Percentiles rank a stretch among this genome's conserved stretches.
These are phyloP conservation scores for Malurus alboscapulatus DNA, from an alignment of 2,113 vertebrate genomes.

Conservation along the genomic window DNA sequence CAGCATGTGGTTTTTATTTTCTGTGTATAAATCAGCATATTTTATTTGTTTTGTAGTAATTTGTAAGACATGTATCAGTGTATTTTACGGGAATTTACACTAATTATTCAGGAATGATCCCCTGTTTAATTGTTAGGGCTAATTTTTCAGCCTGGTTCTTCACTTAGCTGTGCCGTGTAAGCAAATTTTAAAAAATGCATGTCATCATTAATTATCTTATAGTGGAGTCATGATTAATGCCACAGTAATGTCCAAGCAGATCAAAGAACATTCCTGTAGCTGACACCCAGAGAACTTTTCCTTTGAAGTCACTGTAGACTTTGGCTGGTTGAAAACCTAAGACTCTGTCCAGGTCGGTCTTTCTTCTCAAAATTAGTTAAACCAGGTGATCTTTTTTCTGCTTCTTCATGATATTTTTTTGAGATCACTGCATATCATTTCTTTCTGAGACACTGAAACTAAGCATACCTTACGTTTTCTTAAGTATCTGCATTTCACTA, in stretches of 20 bases:
- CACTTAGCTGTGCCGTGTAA: neutral
- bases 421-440: neutral
- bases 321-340: neutral
- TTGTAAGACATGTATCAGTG: neutral
- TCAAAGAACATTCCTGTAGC: neutral
- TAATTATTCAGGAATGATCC: neutral
- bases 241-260: neutral
- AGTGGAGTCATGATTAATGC: neutral
- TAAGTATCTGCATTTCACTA: neutral
- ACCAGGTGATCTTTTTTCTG: neutral
- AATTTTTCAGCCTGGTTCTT: neutral
- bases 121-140: neutral
- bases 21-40: neutral
- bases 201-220: neutral
- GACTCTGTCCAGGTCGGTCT: neutral
- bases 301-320: neutral
- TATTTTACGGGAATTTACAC: neutral
- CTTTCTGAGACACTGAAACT: neutral
- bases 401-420: neutral
- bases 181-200: neutral
- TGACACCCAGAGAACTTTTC: neutral
- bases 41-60: neutral
- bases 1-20: neutral
- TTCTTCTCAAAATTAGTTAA: neutral
- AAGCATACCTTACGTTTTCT: neutral